Evolutionary conservation across 2,797 vertebrate genomes (phyloP), one percentile per base, ranked within the genome.

Genomic region (Microchirus variegatus): DNA sequence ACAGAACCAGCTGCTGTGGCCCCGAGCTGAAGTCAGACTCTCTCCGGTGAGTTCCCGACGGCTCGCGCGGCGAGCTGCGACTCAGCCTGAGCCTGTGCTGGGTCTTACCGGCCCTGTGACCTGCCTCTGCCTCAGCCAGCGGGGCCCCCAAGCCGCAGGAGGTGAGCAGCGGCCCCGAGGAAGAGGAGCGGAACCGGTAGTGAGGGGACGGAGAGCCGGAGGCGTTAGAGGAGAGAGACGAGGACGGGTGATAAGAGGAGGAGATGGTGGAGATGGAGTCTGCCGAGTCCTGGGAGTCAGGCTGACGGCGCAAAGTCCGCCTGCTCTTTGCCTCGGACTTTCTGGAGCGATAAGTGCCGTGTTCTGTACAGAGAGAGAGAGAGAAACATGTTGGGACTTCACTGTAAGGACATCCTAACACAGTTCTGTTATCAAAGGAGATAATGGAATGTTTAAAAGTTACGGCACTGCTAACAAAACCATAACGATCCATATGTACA

Each of bases 121-220:
- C 73, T 5, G 53, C 92, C 10, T 87, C 78, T 0, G 87, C 57
- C 5, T 57, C 87, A 3, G 75, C 70, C 84, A 81, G 81, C 66
- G 2, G 82, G 49, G 82, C 86, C 61, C 1, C 80, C 54, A 67
- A 7, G n/a, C 92, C 15, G 10, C 81, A 87, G 0, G 91, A 94
- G 71, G 94, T 93, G 80, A 96, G 96, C 75, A 97, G 73, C 49
- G 90, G 96, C 19, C 92, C 91, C 0, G 95, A 94, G 22, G 93
- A 95, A 18, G 90, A 87, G 3, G 92, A 96, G 77, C 96, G 96
- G 84, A 97, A 95, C 35, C 96, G 95, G 87, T 97, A 97, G 90
- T 89, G 73, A 82, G 92, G 70, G 68, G 83, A 36, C 62, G 89
- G 91, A 14, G 22, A 87, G 45, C 80, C 74, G 3, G 89, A 86